Percentiles rank a stretch among this genome's conserved stretches.
Evolutionary conservation across 2,888 invertebrate genomes (phyloP).

Genomic region (Euplexia lucipara): DNA sequence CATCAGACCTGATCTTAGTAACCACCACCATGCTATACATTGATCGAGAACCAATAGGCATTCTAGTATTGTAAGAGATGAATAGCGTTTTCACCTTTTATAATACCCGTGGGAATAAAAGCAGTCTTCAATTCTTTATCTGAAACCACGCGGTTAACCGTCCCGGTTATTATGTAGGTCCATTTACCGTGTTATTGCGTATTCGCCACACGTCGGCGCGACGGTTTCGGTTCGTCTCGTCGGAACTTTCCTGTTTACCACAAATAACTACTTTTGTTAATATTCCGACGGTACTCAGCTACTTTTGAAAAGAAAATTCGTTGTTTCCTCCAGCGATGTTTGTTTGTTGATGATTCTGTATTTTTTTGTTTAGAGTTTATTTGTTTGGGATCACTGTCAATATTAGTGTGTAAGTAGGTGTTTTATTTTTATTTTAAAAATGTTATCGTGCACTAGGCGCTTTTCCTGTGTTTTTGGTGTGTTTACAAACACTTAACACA

Average conservation of each 20-base stretch:
- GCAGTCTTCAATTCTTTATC: conserved; percentile 17
- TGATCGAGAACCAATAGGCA: neutral
- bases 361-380: conserved; percentile 15
- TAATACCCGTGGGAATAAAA: conserved; percentile 22
- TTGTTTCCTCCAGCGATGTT: conserved; percentile 21
- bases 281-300: conserved; percentile 46
- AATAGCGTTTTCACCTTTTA: conserved; percentile 25
- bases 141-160: conserved; percentile 19
- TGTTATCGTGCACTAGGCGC: too few relatives aligned
- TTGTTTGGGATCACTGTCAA: neutral
- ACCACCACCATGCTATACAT: neutral
- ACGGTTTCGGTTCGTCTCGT: conserved; percentile 45
- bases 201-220: conserved; percentile 63
- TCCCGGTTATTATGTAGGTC: conserved; percentile 27
- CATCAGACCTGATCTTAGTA: neutral
- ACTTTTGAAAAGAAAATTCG: conserved; percentile 33
- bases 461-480: too few relatives aligned
- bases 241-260: conserved; percentile 69
- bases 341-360: conserved; percentile 25
- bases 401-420: too few relatives aligned
- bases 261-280: conserved; percentile 61
- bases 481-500: too few relatives aligned
- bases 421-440: too few relatives aligned
- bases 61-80: conserved; percentile 18
- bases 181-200: conserved; percentile 47